Base-by-base conservation (phyloP, 2,113 vertebrate species). In the Hirundichthys speculiger region DNA sequence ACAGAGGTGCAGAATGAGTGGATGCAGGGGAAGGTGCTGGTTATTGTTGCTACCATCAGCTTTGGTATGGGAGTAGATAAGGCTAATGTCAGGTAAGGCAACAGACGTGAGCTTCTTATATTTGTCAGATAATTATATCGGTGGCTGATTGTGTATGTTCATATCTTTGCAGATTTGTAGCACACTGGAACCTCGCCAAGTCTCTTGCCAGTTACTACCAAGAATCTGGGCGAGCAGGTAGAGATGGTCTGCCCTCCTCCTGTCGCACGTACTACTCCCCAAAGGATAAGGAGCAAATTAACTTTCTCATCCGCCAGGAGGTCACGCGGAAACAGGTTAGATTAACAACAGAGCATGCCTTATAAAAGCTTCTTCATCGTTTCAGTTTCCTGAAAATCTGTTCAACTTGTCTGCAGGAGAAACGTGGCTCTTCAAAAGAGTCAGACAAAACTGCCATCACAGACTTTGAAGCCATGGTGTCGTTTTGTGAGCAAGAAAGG, bases 11-110 rank as follows among this genome's bases (percentile, higher is more conserved):
- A 99, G 91, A 95, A 86, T 19, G 96, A 98, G 19, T 99, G 98
- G 98, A 99, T 97, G 97, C 92, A 95, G 64, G 96, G 94, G 50
- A 96, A 93, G 64, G 93, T 98, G 48, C 90, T 94, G 47, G 93
- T 99, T 4, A 99, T 99, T 72, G 97, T 97, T 30, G 98, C 98
- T 54, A 99, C 98, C 42, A 95, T 99, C 85, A 99, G 97, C 86
- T 99, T 99, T 76, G 98, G 98, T 25, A 99, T 99, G 98, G 97
- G 98, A 54, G 95, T 99, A 50, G 98, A 99, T 91, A 99, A 99
- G 86, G 94, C 96, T 24, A 96, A 95, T 0, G 97, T 99, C 84
- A 96, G 97, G 98, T 98, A 45, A 89, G 89, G 66, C 16, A 4
- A 2, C 8, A 22, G 16, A 27, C 41, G 0, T 18, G 9, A 20